Percentiles rank a stretch among this genome's conserved stretches.
Evolutionary conservation across 2,888 invertebrate genomes (phyloP).

Genomic region (Cataglyphis cursor): DNA sequence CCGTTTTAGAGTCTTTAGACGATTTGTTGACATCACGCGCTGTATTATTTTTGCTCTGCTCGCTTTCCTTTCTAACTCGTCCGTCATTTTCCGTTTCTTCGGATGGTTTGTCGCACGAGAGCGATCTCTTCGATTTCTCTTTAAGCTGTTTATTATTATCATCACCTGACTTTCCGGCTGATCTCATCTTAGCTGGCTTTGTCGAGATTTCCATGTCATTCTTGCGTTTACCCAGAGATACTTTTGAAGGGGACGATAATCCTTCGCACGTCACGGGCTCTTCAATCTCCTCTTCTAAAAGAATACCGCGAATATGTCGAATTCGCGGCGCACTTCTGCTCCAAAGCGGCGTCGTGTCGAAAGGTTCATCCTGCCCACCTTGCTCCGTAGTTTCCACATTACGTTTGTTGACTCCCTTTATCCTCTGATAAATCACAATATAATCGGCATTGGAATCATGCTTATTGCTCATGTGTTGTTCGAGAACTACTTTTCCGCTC

Average conservation of each 20-base stretch:
- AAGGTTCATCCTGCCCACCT: constrained; percentile 81
- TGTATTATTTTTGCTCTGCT: not conserved
- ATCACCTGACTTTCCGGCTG: constrained; percentile 74
- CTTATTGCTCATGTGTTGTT: constrained; percentile 89
- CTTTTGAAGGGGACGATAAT: constrained; percentile 14
- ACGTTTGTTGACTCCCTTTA: constrained; percentile 80
- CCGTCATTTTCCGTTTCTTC: constrained; percentile 35
- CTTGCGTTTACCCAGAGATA: constrained; percentile 76
- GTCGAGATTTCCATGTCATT: constrained; percentile 72
- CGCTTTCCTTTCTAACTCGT: not conserved
- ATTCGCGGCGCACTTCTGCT: constrained; percentile 88
- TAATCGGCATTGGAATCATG: constrained; percentile 87
- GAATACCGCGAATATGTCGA: constrained; percentile 89
- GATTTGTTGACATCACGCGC: not conserved
- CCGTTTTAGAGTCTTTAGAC: not conserved
- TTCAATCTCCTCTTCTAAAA: constrained; percentile 88
- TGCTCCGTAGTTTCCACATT: constrained; percentile 78
- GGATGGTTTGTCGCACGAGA: constrained; percentile 63
- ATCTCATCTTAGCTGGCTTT: constrained; percentile 75
- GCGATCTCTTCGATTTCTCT: constrained; percentile 67
- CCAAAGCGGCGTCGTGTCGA: constrained; percentile 90
- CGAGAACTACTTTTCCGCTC: constrained; percentile 88
- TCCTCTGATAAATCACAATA: constrained; percentile 88
- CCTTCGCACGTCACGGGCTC: constrained; percentile 40
- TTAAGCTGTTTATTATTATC: constrained; percentile 64